phyloP scores from a whole-genome alignment of 1,140 invertebrate species.

The Lasaia peninsularis region DNA sequence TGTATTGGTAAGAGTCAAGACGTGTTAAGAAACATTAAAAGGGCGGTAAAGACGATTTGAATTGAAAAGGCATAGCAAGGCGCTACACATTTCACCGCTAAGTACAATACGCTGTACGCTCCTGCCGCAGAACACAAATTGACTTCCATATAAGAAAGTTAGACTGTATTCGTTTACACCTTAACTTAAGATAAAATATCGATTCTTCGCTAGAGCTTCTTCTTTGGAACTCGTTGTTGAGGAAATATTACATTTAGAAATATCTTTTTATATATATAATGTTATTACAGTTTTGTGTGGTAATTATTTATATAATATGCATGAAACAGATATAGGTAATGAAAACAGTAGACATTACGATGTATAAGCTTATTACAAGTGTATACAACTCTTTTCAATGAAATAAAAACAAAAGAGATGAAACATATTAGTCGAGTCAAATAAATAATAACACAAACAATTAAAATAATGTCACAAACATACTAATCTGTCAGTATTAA shows the following conservation, averaged over 20 bases:
- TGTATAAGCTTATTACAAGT: no score
- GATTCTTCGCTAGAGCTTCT: not conserved
- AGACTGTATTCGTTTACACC: conserved; percentile 37
- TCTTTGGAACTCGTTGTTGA: not conserved
- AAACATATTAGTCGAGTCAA: no score
- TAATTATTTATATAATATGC: no score
- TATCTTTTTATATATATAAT: no score
- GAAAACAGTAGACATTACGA: no score
- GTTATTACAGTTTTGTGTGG: no score
- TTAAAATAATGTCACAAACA: no score
- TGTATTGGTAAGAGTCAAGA: conserved; percentile 35
- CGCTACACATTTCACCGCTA: conserved; percentile 64
- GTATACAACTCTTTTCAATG: no score
- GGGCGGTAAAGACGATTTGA: conserved; percentile 32
- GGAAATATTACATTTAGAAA: conserved; percentile 5
- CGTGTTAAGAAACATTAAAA: conserved; percentile 35
- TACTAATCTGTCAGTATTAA: no score
- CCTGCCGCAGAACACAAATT: conserved; percentile 45
- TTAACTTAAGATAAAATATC: conserved; percentile 31
- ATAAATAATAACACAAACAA: no score
- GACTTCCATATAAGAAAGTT: conserved; percentile 60
- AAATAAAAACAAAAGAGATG: no score
- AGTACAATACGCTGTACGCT: conserved; percentile 64
- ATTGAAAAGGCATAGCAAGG: conserved; percentile 30
- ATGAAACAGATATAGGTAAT: no score